phyloP scores from a whole-genome alignment of 2,113 vertebrate genomes.

The Caretta caretta region DNA sequence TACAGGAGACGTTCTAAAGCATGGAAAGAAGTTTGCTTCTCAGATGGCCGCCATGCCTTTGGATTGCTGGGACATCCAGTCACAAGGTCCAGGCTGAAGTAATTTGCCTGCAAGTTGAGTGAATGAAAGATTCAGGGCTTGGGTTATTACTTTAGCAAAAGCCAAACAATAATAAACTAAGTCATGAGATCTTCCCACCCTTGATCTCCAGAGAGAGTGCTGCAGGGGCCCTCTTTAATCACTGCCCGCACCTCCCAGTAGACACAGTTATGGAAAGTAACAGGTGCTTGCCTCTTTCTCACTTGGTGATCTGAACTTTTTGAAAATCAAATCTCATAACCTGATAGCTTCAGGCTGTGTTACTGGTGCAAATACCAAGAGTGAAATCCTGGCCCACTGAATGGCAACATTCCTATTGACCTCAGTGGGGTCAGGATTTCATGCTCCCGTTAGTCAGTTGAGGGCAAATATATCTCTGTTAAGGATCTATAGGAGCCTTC shows the following conservation, averaged over 20 bases:
- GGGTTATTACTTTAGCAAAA: background rate
- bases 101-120: background rate
- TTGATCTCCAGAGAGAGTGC: background rate
- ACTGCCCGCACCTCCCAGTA: background rate
- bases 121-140: background rate
- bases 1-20: background rate
- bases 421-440: background rate
- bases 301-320: background rate
- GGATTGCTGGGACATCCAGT: background rate
- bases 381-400: background rate
- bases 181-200: background rate
- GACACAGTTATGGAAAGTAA: background rate
- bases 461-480: background rate
- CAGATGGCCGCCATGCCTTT: background rate
- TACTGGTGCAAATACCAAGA: background rate
- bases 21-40: background rate
- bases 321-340: background rate
- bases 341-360: background rate
- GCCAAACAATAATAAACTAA: background rate
- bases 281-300: background rate
- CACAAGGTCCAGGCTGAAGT: too few species aligned
- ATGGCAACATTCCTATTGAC: background rate
- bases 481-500: background rate
- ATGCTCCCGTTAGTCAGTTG: background rate
- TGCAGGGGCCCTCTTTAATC: background rate